Evolutionary conservation across 2,888 invertebrate genomes (phyloP).

Genomic region (Thalpophila matura): DNA sequence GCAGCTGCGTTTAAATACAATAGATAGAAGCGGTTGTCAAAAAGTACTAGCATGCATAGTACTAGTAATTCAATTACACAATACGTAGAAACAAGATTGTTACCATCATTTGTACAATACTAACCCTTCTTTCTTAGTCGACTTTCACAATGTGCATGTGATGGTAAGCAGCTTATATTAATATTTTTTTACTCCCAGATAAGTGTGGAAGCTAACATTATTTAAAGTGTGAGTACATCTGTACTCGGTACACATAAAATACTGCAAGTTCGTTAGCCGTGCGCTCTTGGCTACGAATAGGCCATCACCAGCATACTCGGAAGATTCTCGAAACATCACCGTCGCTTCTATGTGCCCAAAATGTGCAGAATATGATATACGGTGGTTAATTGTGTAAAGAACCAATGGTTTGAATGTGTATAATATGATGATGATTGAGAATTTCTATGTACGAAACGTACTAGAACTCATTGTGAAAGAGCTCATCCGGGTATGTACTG

Average conservation of each 20-base stretch:
- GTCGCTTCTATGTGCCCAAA: slow-evolving; percentile 18
- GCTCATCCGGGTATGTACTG: no score
- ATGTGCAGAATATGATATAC: slow-evolving; percentile 2
- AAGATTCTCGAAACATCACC: slow-evolving; percentile 12
- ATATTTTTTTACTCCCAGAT: slow-evolving; percentile 40
- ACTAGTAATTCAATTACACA: slow-evolving; percentile 4
- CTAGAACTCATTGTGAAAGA: no score
- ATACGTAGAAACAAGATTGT: slow-evolving; percentile 1
- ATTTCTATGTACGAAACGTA: slow-evolving; percentile 1
- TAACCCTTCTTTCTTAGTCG: slow-evolving; percentile 26
- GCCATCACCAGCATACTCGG: not conserved
- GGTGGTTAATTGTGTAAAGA: slow-evolving; percentile 5
- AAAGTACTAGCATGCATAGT: not conserved
- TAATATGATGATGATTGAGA: no score
- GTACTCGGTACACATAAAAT: slow-evolving; percentile 29
- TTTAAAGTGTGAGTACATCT: slow-evolving; percentile 33
- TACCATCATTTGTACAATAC: slow-evolving; percentile 18
- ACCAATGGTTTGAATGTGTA: not conserved
- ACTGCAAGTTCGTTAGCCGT: slow-evolving; percentile 35
- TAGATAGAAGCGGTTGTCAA: not conserved
- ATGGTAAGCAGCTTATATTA: slow-evolving; percentile 41
- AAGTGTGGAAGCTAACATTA: slow-evolving; percentile 25
- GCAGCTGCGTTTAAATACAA: no score
- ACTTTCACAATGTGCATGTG: slow-evolving; percentile 17
- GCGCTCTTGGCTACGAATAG: slow-evolving; percentile 24